Percentiles rank a stretch among this genome's conserved stretches.
phyloP scores from a whole-genome alignment of 1,140 invertebrate genomes.

The Drosophila pseudoananassae region DNA sequence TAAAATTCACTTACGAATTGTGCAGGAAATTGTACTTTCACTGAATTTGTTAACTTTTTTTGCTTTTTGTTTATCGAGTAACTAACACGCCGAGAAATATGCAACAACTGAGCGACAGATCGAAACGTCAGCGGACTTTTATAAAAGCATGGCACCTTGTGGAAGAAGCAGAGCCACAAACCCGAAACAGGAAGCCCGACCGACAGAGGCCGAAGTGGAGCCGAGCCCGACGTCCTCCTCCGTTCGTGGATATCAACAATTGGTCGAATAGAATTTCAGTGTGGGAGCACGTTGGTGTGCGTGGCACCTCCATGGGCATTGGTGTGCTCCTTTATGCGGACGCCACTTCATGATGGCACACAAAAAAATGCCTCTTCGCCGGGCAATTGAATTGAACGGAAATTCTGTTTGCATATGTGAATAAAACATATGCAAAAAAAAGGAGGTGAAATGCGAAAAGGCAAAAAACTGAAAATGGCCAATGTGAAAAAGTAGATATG shows the following conservation, averaged over 20 bases:
- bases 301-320: not conserved
- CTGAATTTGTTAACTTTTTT: constrained; percentile 10
- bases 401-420: constrained; percentile 81
- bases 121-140: constrained; percentile 66
- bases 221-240: constrained; percentile 17
- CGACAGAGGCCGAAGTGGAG: constrained; percentile 34
- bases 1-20: constrained; percentile 21
- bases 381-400: constrained; percentile 76
- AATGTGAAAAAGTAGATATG: constrained; percentile 4
- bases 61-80: constrained; percentile 17
- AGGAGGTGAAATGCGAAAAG: constrained; percentile 28
- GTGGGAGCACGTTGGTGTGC: constrained; percentile 1
- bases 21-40: constrained; percentile 22
- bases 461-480: constrained; percentile 2
- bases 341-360: constrained; percentile 36
- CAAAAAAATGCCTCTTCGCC: constrained; percentile 54
- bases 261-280: constrained; percentile 71
- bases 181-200: constrained; percentile 50
- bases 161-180: constrained; percentile 16
- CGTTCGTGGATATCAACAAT: constrained; percentile 78
- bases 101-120: constrained; percentile 79
- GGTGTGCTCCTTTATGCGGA: constrained; percentile 31
- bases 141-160: constrained; percentile 47
- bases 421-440: constrained; percentile 72
- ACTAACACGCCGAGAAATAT: constrained; percentile 73